Evolutionary conservation across 2,888 invertebrate genomes (phyloP).

Genomic region (Osedax fenrisi): DNA sequence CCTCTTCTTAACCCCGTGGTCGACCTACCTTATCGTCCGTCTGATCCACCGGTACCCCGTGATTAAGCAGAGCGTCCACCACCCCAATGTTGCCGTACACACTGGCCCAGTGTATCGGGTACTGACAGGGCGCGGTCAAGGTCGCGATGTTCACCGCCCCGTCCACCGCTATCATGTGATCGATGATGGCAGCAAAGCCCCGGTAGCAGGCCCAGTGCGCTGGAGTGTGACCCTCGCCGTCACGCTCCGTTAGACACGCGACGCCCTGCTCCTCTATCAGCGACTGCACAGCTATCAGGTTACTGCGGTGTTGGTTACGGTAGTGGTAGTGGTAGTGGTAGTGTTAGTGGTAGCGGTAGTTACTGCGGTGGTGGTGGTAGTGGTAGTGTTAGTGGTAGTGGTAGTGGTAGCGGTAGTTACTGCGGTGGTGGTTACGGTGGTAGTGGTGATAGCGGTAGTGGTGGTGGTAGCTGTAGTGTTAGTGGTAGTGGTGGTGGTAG

Average conservation of each 20-base stretch:
- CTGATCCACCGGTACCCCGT: constrained; percentile 73
- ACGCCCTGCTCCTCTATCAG: constrained; percentile 69
- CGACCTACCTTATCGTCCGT: constrained; percentile 73
- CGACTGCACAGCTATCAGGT: constrained; percentile 70
- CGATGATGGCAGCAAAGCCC: constrained; percentile 67
- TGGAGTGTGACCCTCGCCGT: constrained; percentile 82
- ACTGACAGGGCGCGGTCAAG: constrained; percentile 73
- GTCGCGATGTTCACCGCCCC: constrained; percentile 74
- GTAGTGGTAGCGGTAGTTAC: no score
- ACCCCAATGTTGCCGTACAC: constrained; percentile 80
- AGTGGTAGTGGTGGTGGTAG: no score
- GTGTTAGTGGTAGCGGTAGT: not conserved
- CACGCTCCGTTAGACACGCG: constrained; percentile 63
- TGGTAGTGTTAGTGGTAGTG: no score
- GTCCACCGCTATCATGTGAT: constrained; percentile 66
- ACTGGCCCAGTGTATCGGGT: constrained; percentile 86
- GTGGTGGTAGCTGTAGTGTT: no score
- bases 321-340: no score
- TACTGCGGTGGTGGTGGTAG: no score
- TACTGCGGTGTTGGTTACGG: constrained; percentile 53
- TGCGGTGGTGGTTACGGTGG: no score
- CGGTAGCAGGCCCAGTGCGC: constrained; percentile 83
- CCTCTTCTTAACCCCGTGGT: no score
- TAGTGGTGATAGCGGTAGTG: not conserved
- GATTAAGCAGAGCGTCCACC: constrained; percentile 61